Base-by-base conservation (phyloP, 2,888 invertebrate genomes). In the Acanthococcus lagerstroemiae region DNA sequence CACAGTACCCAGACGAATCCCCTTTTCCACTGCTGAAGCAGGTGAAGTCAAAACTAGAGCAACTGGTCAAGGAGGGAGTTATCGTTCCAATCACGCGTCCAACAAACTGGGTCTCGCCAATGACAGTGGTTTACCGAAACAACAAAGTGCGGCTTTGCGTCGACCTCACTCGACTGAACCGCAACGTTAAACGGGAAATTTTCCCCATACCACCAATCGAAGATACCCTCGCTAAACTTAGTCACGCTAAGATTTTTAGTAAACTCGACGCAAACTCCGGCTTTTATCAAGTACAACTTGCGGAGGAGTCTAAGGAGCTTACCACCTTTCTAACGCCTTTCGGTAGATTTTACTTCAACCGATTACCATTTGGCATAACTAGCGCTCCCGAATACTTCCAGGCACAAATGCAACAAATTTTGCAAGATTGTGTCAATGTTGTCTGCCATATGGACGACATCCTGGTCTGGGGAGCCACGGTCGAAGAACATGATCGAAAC, bases 81-180 rank as follows among this genome's bases (percentile, higher is more conserved):
- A 48, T 55, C 9, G 24, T 19, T 15, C 26, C 26, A 26, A 27
- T 46, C n/a, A 67, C 45, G 19, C 72, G 70, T 46, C 73, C 73
- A 22, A 72, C 72, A 30, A 37, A 65, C 26, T 76, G 75, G 74
- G 71, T 76, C 67, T 73, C 74, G 69, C 71, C 74, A 6, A 72
- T 75, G 9, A 73, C 74, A 3, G 67, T 74, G 25, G 72, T 73
- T 19, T 71, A 73, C 46, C 69, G 69, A 52, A 69, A 72, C 67
- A 72, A 70, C 2, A 73, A 73, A 27, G 72, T 74, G 17, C 60
- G 73, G 27, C 67, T 74, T 21, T 74, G 73, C 67, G n/a, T 74
- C n/a, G 73, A 74, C 68, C 73, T 73, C 7, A 69, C 68, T 48
- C 50, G 73, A 65, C 67, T 74, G 58, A 75, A 74, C 67, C 61